Conservation (phyloP, 2,113 vertebrate species). For the Solea solea region DNA sequence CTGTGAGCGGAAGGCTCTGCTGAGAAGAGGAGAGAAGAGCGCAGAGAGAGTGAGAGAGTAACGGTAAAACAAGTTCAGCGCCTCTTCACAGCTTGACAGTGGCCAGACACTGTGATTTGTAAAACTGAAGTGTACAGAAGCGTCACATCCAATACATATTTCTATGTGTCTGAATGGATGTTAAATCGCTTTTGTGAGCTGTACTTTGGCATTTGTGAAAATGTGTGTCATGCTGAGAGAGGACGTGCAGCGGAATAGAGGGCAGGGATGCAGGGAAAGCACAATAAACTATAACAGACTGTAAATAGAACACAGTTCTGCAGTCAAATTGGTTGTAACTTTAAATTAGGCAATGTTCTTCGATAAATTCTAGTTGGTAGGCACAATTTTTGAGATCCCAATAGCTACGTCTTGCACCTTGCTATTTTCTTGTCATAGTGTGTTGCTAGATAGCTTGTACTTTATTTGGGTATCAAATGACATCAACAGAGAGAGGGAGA, state of each 20-base stretch:
- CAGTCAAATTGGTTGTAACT: neutral
- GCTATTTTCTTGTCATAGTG: neutral
- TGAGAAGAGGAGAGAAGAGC: conserved; percentile 25
- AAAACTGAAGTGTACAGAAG: neutral
- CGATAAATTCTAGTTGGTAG: neutral
- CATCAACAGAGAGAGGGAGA: no score
- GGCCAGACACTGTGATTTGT: conserved; percentile 9
- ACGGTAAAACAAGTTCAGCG: conserved; percentile 32
- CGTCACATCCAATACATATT: neutral
- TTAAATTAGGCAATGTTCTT: neutral
- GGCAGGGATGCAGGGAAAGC: neutral
- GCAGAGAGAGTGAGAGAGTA: conserved; percentile 1
- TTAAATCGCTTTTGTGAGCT: neutral
- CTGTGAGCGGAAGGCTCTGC: conserved; percentile 34
- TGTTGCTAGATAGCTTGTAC: neutral
- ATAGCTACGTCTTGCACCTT: neutral
- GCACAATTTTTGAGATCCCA: neutral
- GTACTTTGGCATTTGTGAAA: neutral
- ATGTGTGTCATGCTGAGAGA: neutral
- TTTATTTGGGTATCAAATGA: no score
- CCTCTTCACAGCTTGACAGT: conserved; percentile 16
- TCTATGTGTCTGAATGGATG: neutral
- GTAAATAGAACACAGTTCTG: neutral
- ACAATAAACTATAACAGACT: neutral
- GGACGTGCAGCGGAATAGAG: neutral